Evolutionary conservation across 1,140 invertebrate species (phyloP).

Genomic region (Pygmarrhopalites habei): DNA sequence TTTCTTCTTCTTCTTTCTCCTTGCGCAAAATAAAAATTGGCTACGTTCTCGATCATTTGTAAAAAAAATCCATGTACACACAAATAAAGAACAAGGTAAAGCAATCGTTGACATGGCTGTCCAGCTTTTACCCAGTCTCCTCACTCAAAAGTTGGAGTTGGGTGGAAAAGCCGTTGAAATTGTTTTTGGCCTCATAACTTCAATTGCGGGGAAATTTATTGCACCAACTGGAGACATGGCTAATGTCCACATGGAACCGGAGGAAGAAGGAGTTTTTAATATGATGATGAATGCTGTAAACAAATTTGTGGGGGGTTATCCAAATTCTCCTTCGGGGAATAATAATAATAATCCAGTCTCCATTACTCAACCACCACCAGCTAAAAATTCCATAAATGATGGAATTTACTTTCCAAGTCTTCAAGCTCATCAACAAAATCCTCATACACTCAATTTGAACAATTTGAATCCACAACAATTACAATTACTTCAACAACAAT

Average conservation of each 20-base stretch:
- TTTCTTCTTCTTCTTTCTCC: too few species aligned
- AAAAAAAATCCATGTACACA: too few species aligned
- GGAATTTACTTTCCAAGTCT: not conserved
- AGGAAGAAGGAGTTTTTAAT: not conserved
- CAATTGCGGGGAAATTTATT: conserved; percentile 1
- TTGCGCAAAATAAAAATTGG: too few species aligned
- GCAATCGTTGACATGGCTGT: conserved; percentile 9
- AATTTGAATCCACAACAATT: not conserved
- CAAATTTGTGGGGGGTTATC: not conserved
- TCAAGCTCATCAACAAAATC: too few species aligned
- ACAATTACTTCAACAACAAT: not conserved
- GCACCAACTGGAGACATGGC: not conserved
- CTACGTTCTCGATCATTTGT: too few species aligned
- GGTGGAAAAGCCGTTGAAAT: not conserved
- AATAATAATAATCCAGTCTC: not conserved
- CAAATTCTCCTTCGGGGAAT: not conserved
- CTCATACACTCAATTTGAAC: not conserved
- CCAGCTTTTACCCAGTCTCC: not conserved
- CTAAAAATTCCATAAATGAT: not conserved
- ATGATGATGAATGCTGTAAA: conserved; percentile 13
- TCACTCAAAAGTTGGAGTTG: conserved; percentile 2
- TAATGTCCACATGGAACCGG: conserved; percentile 4
- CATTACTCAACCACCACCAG: not conserved
- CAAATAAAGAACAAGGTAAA: conserved; percentile 3
- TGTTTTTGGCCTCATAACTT: not conserved